Evolutionary conservation across 2,113 vertebrate genomes (phyloP), one percentile per base, ranked within the genome.

Genomic region (Dicentrarchus labrax): DNA sequence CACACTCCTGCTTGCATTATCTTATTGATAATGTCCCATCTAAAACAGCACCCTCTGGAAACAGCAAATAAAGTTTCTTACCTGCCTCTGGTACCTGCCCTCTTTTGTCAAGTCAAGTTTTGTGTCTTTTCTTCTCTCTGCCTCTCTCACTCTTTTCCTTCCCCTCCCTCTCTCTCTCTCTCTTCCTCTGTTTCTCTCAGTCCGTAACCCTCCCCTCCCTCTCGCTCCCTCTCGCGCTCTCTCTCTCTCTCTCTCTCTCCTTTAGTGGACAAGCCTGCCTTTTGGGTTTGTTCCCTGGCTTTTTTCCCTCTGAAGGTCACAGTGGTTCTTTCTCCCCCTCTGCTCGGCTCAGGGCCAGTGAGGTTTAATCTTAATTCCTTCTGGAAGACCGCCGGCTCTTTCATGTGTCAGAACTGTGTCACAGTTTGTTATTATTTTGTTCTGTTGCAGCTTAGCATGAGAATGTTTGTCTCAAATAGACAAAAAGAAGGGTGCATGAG

Each of bases 51-150:
- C 59, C 45, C 30, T 10, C 9, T 24, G 38, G 73, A 86, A 81
- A 83, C 62, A 90, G 70, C 51, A 89, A 80, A 88, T 30, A 78
- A 57, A 71, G 39, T 70, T 48, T 85, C 95, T 95, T 95, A 96
- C 96, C 95, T 95, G 92, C 86, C 86, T 89, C 88, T 93, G 90
- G 91, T 94, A 93, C 91, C 93, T 94, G 92, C 92, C 93, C 93
- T 95, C 86, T 92, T 93, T 91, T 86, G 85, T 91, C 86, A 88
- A 92, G 62, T 91, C 90, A 90, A 88, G 76, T 92, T 90, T 69
- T 82, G 87, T 86, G 83, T 86, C 90, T 89, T 89, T 82, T 80
- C 82, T 88, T 80, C 82, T 91, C 70, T 91, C 69, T 89, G 76
- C 73, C 75, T 88, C 76, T 89, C 86, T 80, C 86, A 73, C 78